A percentile compares a stretch with the other conserved stretches of the same genome.
These are phyloP conservation scores for Uropsilus gracilis DNA, from an alignment of 2,113 vertebrate species.

Conservation along the genomic window DNA sequence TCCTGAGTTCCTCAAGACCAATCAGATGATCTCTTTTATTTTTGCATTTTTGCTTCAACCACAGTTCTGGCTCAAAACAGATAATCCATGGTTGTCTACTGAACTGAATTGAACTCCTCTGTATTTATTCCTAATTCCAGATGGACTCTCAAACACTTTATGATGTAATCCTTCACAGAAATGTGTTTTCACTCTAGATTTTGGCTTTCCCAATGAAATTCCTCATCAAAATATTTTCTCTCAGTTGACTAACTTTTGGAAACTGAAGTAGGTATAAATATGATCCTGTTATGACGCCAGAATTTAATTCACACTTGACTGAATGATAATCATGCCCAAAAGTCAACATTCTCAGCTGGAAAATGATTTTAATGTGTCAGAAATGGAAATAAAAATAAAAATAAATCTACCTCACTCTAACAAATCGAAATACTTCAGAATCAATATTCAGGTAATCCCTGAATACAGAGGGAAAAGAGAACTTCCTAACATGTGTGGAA, in stretches of 20 bases:
- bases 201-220: conserved; percentile 65
- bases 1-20: neutral
- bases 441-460: neutral
- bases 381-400: neutral
- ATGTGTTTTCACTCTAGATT: conserved; percentile 60
- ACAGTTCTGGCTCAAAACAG: neutral
- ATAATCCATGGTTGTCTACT: neutral
- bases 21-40: neutral
- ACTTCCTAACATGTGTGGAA: neutral
- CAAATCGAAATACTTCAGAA: neutral
- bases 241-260: conserved; percentile 53
- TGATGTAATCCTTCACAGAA: conserved; percentile 65
- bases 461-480: neutral
- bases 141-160: conserved; percentile 22
- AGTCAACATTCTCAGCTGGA: neutral
- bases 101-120: conserved; percentile 59
- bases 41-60: neutral
- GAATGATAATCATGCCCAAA: neutral
- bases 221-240: conserved; percentile 70
- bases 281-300: conserved; percentile 16
- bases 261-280: conserved; percentile 73
- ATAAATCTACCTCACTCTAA: neutral
- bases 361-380: conserved; percentile 33
- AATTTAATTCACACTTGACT: conserved; percentile 58
- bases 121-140: conserved; percentile 52